Evolutionary conservation across 2,888 invertebrate genomes (phyloP), one percentile per base, ranked within the genome.

Genomic region (Dynastes hyllus): DNA sequence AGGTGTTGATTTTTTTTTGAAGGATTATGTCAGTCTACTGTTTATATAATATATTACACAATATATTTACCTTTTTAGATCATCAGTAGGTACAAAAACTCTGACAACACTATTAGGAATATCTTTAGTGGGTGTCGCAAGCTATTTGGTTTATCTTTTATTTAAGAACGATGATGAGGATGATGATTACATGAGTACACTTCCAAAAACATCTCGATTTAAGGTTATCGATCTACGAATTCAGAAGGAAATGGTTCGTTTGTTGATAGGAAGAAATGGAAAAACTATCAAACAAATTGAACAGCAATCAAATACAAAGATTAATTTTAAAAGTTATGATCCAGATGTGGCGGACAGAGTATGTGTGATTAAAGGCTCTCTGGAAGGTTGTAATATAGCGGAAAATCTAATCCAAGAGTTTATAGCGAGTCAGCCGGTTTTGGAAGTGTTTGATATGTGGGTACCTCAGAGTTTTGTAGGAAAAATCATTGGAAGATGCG

Each of bases 231-330:
- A 94, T 87, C 87, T 94, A 2, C 88, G 89, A 81, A 90, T 95
- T 29, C 91, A 93, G 0, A 93, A 92, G 84, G 91, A 92, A 77
- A 90, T 92, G 84, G 92, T 94, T 22, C 92, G 94, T 6, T 90
- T 91, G 76, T 88, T 95, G 78, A 94, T 95, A 84, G 95, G 97
- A 53, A 91, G 95, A 83, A 92, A 92, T 83, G 97, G 97, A 5
- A 89, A 91, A n/a, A 93, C 93, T 84, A 92, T 97, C 70, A 94
- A 94, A 87, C 91, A 92, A 78, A 92, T 97, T 80, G 94, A 97
- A 87, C 91, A 92, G 76, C 92, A 92, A 83, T 93, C 95, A 0
- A 92, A 93, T 53, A 95, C 97, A 0, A 88, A 87, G 76, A 91
- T 94, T 58, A 84, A 83, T 81, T 89, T 88, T 80, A 89, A 90